Base-by-base conservation (phyloP, 2,888 invertebrate genomes). In the Neuroscelio doddi region DNA sequence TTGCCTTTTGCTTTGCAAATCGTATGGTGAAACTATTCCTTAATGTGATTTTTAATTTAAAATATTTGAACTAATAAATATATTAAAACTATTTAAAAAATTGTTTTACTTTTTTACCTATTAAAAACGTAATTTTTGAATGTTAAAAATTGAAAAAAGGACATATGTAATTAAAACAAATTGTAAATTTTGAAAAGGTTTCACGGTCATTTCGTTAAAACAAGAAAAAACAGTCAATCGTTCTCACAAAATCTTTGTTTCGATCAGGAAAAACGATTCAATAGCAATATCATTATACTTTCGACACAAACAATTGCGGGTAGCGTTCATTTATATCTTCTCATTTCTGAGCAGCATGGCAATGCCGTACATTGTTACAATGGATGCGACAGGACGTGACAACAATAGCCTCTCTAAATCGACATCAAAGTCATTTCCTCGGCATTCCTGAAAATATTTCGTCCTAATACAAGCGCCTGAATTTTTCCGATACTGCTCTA, bases 331-430 rank as follows among this genome's bases (percentile, higher is more conserved):
- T 64, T 57, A 57, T 57, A 39, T 57, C 42, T 46, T 49, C 26
- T 10, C 36, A 24, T 7, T 34, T 56, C 46, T 59, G 55, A 59
- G 41, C 50, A 56, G 58, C 36, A 41, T 41, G 44, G 41, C 50
- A 51, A 39, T 56, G 55, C 45, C 38, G 55, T 51, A 42, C 55
- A 42, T 30, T 46, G 46, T 46, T 42, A 64, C 55, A 64, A 64
- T 56, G 41, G 55, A 59, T 56, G 55, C 56, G 64, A 59, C 46
- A 51, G 64, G 59, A 59, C 55, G 56, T 55, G 55, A 64, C 58
- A 51, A 59, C 61, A 65, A 65, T 65, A 52, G 56, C 46, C 52
- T 38, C n/a, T 21, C 51, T 39, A 44, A 59, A 57, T 53, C 61
- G 57, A 57, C 57, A 61, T 57, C 39, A 21, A 24, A 57, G 41